phyloP scores from a whole-genome alignment of 2,797 vertebrate genomes.

The Saxicola maurus region DNA sequence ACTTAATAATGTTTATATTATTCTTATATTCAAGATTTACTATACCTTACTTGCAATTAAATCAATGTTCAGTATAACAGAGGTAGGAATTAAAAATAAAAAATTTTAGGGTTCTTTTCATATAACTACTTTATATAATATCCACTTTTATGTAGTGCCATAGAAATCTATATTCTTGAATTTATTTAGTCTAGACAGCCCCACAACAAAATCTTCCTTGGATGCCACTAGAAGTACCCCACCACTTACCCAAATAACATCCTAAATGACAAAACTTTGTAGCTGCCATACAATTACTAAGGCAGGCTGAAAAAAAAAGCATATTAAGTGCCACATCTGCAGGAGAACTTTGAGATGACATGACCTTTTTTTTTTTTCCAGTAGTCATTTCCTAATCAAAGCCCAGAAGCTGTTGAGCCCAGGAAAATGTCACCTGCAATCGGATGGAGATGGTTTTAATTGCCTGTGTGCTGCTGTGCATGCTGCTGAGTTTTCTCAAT shows the following conservation, averaged over 20 bases:
- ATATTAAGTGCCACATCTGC: not conserved
- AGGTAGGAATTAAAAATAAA: not conserved
- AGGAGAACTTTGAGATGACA: not conserved
- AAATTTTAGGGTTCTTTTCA: not conserved
- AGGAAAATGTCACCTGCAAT: conserved; percentile 18
- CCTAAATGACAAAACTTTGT: not conserved
- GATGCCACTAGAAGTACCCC: not conserved
- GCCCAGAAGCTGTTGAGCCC: conserved; percentile 31
- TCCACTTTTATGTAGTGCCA: not conserved
- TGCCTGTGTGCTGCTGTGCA: not conserved
- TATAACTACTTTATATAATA: not conserved
- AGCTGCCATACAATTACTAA: not conserved
- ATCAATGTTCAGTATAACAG: not conserved
- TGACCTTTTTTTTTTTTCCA: not conserved
- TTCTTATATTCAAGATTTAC: not conserved
- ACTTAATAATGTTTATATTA: not conserved
- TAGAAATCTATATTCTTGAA: not conserved
- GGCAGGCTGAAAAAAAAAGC: not conserved
- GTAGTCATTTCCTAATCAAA: conserved; percentile 29
- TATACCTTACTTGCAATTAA: not conserved
- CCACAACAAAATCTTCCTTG: not conserved
- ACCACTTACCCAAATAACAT: not conserved
- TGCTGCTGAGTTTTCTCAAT: not conserved
- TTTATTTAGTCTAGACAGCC: not conserved
- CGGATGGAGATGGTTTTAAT: not conserved